A percentile compares a stretch with the other conserved stretches of the same genome.
phyloP scores from a whole-genome alignment of 2,797 vertebrate species.

The Masticophis lateralis region DNA sequence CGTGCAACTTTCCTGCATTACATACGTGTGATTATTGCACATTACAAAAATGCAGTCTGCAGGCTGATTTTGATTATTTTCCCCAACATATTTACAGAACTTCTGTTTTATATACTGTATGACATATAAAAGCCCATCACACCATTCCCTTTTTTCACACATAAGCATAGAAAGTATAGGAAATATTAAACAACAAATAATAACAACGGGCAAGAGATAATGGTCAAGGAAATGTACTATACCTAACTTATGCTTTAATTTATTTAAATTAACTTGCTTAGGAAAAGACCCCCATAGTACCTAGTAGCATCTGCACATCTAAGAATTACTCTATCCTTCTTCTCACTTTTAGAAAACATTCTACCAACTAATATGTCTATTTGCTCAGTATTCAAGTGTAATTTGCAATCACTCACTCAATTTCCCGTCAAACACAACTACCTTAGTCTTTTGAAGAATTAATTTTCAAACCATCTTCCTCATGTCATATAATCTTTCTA shows the following conservation, averaged over 20 bases:
- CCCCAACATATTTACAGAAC: background rate
- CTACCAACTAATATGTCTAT: background rate
- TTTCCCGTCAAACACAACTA: background rate
- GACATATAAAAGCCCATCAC: background rate
- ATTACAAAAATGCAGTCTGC: background rate
- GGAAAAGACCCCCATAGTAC: background rate
- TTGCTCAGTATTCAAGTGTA: background rate
- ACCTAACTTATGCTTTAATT: background rate
- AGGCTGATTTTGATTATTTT: background rate
- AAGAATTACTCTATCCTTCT: background rate
- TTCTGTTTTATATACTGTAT: background rate
- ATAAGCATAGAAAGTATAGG: background rate
- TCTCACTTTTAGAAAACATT: background rate
- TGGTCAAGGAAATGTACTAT: background rate
- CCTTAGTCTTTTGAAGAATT: background rate
- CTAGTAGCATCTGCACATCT: background rate
- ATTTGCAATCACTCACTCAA: background rate
- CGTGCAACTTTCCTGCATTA: background rate
- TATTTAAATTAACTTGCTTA: background rate
- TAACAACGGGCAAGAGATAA: background rate
- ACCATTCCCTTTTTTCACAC: background rate
- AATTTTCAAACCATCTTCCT: background rate
- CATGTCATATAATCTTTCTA: background rate
- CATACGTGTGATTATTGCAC: background rate
- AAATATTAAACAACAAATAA: background rate